Percentiles rank a stretch among this genome's conserved stretches.
These are phyloP conservation scores for Drosophila koepferae DNA, from an alignment of 2,888 invertebrate genomes.

Conservation along the genomic window DNA sequence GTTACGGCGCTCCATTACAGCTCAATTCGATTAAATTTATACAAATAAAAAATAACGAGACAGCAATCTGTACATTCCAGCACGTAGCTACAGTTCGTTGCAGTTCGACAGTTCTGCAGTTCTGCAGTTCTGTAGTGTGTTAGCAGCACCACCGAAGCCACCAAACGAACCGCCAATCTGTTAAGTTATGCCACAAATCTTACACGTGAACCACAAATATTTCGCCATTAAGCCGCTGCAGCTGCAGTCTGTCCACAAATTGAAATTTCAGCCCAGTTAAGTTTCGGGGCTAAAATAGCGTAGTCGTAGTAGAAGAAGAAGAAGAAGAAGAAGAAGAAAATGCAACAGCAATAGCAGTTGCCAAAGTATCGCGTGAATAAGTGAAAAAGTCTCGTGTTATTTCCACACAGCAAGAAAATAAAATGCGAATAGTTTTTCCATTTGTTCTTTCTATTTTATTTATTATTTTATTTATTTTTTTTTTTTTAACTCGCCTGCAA, in stretches of 20 bases:
- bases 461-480: neutral
- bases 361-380: slow-evolving; percentile 30
- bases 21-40: slow-evolving; percentile 3
- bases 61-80: slow-evolving; percentile 41
- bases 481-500: neutral
- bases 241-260: slow-evolving; percentile 29
- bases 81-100: slow-evolving; percentile 34
- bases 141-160: slow-evolving; percentile 3
- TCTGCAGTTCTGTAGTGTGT: too few relatives aligned
- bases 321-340: neutral
- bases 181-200: slow-evolving; percentile 61
- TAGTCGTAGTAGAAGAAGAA: neutral
- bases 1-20: neutral
- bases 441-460: neutral
- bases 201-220: slow-evolving; percentile 65
- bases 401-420: slow-evolving; percentile 2
- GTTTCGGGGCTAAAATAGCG: slow-evolving; percentile 26
- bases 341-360: neutral
- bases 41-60: neutral
- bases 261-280: slow-evolving; percentile 55
- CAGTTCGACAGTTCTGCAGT: neutral
- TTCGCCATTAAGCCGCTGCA: slow-evolving; percentile 37
- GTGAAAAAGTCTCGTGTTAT: slow-evolving; percentile 14
- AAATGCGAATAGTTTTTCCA: slow-evolving; percentile 16
- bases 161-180: slow-evolving; percentile 30